Conservation (phyloP, 2,797 vertebrate genomes). For the Typhlichthys subterraneus region DNA sequence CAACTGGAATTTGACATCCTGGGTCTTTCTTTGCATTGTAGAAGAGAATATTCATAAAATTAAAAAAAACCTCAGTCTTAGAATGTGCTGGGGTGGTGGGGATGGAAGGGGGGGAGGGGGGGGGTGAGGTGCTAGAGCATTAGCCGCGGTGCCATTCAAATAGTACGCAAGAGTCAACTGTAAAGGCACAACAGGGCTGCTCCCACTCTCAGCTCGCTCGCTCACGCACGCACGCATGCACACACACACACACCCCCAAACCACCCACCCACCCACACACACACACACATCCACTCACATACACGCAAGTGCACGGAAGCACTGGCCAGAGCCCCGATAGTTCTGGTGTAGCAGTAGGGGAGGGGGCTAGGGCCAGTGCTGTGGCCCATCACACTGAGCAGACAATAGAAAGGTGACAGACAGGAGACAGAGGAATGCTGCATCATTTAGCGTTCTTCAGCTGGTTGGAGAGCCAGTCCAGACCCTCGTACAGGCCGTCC, state of each 20-base stretch:
- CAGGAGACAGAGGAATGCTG: background rate
- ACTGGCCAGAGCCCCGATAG: slow-evolving; percentile 62
- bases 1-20: slow-evolving; percentile 39
- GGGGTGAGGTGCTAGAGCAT: slow-evolving; percentile 29
- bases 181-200: slow-evolving; percentile 78
- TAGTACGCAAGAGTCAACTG: slow-evolving; percentile 37
- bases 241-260: slow-evolving; percentile 44
- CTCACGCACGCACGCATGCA: slow-evolving; percentile 42
- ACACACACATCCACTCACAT: slow-evolving; percentile 52
- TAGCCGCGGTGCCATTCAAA: slow-evolving; percentile 19
- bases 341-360: slow-evolving; percentile 44
- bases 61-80: slow-evolving; percentile 10
- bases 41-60: slow-evolving; percentile 30
- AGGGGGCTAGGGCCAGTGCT: slow-evolving; percentile 59
- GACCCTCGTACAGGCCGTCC: no score
- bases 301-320: slow-evolving; percentile 58
- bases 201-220: slow-evolving; percentile 67
- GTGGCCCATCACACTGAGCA: slow-evolving; percentile 46
- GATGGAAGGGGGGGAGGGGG: slow-evolving; percentile 13
- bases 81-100: slow-evolving; percentile 31
- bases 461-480: no score
- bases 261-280: slow-evolving; percentile 27
- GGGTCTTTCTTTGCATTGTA: slow-evolving; percentile 56
- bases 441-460: no score
- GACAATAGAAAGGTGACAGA: slow-evolving; percentile 46